Percentiles rank a stretch among this genome's conserved stretches.
Evolutionary conservation across 2,113 vertebrate genomes (phyloP).

Genomic region (Notarius lentiginosus): DNA sequence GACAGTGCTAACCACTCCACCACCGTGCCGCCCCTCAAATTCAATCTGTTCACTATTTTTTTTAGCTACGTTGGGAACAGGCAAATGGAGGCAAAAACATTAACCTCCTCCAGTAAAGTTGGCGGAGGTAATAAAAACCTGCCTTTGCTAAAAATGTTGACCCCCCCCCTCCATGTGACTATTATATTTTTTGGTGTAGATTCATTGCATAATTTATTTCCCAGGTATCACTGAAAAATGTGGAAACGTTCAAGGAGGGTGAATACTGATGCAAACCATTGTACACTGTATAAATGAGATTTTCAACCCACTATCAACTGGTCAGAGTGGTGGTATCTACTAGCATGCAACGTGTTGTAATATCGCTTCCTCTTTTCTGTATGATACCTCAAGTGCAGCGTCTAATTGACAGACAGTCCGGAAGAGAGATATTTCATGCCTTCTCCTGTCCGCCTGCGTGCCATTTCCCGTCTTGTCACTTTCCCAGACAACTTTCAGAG

Average conservation of each 20-base stretch:
- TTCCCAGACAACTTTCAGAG: constrained; percentile 41
- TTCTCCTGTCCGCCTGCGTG: constrained; percentile 19
- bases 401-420: constrained; percentile 67
- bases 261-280: neutral
- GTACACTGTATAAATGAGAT: neutral
- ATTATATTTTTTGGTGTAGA: neutral
- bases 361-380: neutral
- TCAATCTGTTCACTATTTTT: too few relatives aligned
- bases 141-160: too few relatives aligned
- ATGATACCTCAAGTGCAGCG: constrained; percentile 17
- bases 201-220: neutral
- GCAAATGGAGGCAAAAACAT: too few relatives aligned
- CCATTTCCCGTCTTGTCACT: constrained; percentile 46
- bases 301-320: neutral
- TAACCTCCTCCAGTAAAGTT: too few relatives aligned
- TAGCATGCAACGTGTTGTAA: neutral
- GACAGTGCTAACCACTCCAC: too few relatives aligned
- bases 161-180: neutral
- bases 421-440: constrained; percentile 53
- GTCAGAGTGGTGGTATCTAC: neutral
- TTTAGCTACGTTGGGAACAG: too few relatives aligned
- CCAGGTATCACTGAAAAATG: neutral
- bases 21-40: too few relatives aligned
- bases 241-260: neutral
- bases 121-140: too few relatives aligned